Evolutionary conservation across 2,888 invertebrate genomes (phyloP).

Genomic region (Ichneumoninae sp.): DNA sequence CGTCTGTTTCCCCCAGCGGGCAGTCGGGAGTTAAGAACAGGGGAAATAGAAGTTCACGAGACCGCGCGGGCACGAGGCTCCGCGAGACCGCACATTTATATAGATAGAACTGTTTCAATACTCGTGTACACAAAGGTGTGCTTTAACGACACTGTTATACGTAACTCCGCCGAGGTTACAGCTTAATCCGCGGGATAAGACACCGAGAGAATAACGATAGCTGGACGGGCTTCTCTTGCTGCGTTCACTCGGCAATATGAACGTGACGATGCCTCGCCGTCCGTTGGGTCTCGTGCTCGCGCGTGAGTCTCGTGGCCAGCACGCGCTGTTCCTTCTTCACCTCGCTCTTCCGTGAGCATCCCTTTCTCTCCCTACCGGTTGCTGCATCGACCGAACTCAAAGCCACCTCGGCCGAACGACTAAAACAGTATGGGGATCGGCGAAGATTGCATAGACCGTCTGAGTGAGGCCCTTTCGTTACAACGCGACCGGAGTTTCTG

Average conservation of each 20-base stretch:
- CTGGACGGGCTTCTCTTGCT: constrained; percentile 35
- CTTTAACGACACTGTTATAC: constrained; percentile 18
- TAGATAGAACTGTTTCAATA: neutral
- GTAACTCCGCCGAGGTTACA: constrained; percentile 48
- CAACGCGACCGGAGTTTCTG: constrained; percentile 41
- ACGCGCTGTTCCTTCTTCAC: constrained; percentile 19
- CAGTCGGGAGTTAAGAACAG: neutral
- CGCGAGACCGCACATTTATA: constrained; percentile 7
- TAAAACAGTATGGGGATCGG: constrained; percentile 3
- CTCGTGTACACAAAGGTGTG: constrained; percentile 4
- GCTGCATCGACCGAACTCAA: constrained; percentile 2
- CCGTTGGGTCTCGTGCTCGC: constrained; percentile 33
- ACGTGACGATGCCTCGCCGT: constrained; percentile 38
- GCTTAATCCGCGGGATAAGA: constrained; percentile 50
- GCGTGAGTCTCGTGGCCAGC: constrained; percentile 39
- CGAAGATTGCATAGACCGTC: neutral
- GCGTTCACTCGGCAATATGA: constrained; percentile 43
- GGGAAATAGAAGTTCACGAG: neutral
- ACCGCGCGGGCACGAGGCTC: neutral
- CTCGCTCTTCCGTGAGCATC: neutral
- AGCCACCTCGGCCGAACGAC: constrained; percentile 50
- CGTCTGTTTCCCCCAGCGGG: no score
- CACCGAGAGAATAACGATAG: constrained; percentile 66
- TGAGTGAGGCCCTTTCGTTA: constrained; percentile 44
- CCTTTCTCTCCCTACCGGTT: neutral